Base-by-base conservation (phyloP, 2,888 invertebrate genomes). In the Invenusta paracnida region DNA sequence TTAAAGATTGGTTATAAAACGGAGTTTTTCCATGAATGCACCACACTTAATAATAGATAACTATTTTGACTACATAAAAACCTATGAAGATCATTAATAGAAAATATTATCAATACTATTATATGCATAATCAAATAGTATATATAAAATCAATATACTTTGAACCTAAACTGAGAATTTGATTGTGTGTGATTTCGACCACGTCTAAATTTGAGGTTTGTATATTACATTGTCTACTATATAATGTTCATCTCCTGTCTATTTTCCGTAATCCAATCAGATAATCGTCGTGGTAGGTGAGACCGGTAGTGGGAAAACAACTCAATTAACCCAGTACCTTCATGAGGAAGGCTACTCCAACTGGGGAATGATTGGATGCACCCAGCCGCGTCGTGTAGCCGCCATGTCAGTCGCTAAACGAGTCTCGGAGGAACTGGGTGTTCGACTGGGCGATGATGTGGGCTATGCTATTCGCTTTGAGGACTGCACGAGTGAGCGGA, bases 401-500 rank as follows among this genome's bases (percentile, higher is more conserved):
- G 98, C 99, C 87, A 98, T 99, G 98, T 97, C 97, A 0, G 99
- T 99, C 0, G 99, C 99, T 0, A 98, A 99, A 92, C 94, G 99
- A 89, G 99, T 99, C 13, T 95, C 98, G 0, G 98, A 99, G 91
- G 99, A 99, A 93, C 97, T 98, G 96, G 93, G 94, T 48, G 95
- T 95, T 0, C 94, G 94, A 87, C 92, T 98, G 73, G 97, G 94
- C 0, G 95, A 96, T 88, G 96, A 97, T 90, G 95, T 99, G 5
- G 99, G 99, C 17, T 99, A 99, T 92, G 97, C 98, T 27, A 99
- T 99, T 90, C 96, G 99, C 89, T 99, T 99, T 92, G 99, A 99
- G 91, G 99, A 99, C 92, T 98, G 98, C 91, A 99, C 99, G 0
- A 95, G 95, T 0, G 96, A 92, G 89, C 92, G 92, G 87, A 93